phyloP scores from a whole-genome alignment of 2,797 vertebrate species.

The Danionella dracula region DNA sequence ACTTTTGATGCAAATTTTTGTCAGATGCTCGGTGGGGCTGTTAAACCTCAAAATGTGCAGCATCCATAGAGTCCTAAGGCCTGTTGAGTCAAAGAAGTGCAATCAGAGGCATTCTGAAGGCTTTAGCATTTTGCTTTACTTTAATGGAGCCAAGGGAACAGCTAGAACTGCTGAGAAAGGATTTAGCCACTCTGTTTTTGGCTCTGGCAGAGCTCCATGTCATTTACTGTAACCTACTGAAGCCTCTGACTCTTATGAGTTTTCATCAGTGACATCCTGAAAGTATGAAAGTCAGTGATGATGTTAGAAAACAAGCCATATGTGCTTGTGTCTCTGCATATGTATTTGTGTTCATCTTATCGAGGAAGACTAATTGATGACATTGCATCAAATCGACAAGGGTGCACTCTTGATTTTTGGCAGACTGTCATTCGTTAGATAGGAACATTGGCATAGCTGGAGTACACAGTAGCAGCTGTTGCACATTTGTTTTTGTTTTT shows the following conservation, averaged over 20 bases:
- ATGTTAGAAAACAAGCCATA: background rate
- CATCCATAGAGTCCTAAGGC: too few relatives aligned
- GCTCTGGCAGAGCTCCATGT: constrained; percentile 30
- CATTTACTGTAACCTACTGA: constrained; percentile 42
- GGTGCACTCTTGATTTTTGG: constrained; percentile 36
- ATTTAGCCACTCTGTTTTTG: background rate
- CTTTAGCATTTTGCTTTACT: too few relatives aligned
- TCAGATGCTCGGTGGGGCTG: too few relatives aligned
- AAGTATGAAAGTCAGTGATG: constrained; percentile 3
- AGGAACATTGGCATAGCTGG: constrained; percentile 34
- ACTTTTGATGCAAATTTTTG: too few relatives aligned
- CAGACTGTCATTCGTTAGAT: constrained; percentile 39
- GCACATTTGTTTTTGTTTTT: too few relatives aligned
- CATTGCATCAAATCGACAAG: constrained; percentile 30
- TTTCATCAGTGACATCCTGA: constrained; percentile 40
- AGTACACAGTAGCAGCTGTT: background rate
- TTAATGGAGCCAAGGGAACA: too few relatives aligned
- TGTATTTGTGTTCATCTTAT: constrained; percentile 22
- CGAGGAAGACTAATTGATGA: constrained; percentile 19
- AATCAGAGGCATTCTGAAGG: too few relatives aligned
- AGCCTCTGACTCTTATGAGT: constrained; percentile 29
- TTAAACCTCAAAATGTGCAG: too few relatives aligned
- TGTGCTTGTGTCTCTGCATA: constrained; percentile 8
- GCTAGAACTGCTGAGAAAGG: background rate
- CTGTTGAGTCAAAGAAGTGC: too few relatives aligned